These are phyloP conservation scores for Gibbula magus DNA, from an alignment of 2,888 invertebrate species.

Conservation along the genomic window DNA sequence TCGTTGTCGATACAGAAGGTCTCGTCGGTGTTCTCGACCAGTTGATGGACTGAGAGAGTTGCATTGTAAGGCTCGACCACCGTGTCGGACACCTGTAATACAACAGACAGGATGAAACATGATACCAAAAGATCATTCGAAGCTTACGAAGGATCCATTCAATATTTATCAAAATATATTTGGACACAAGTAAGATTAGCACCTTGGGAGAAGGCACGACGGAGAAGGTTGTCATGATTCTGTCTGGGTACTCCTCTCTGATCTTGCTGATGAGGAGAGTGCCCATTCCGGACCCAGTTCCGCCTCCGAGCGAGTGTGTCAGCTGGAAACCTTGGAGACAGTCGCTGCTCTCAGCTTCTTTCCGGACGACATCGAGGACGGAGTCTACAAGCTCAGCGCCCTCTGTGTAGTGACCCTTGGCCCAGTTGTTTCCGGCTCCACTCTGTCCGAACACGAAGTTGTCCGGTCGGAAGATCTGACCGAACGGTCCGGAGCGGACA, in stretches of 20 bases:
- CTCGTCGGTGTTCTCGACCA: constrained; percentile 92
- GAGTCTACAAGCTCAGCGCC: constrained; percentile 79
- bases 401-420: constrained; percentile 96
- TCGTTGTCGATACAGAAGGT: constrained; percentile 93
- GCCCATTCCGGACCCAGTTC: constrained; percentile 92
- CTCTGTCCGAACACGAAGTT: constrained; percentile 88
- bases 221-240: constrained; percentile 93
- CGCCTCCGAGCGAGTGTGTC: constrained; percentile 85
- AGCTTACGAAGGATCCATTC: too few species aligned
- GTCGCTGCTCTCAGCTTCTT: constrained; percentile 70
- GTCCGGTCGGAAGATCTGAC: constrained; percentile 84
- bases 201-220: constrained; percentile 91
- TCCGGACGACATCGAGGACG: constrained; percentile 70
- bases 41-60: constrained; percentile 81
- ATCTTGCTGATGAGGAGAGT: constrained; percentile 95
- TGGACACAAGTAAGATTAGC: too few species aligned
- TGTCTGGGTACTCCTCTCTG: constrained; percentile 81
- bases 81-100: constrained; percentile 82
- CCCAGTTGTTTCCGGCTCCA: constrained; percentile 85
- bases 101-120: background rate
- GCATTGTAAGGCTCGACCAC: constrained; percentile 85
- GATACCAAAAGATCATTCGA: too few species aligned
- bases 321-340: constrained; percentile 73
- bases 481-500: constrained; percentile 93
- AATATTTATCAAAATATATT: too few species aligned